Percentiles rank a stretch among this genome's conserved stretches.
Conservation (phyloP, 1,140 invertebrate genomes). For the Drosophila melanogaster region DNA sequence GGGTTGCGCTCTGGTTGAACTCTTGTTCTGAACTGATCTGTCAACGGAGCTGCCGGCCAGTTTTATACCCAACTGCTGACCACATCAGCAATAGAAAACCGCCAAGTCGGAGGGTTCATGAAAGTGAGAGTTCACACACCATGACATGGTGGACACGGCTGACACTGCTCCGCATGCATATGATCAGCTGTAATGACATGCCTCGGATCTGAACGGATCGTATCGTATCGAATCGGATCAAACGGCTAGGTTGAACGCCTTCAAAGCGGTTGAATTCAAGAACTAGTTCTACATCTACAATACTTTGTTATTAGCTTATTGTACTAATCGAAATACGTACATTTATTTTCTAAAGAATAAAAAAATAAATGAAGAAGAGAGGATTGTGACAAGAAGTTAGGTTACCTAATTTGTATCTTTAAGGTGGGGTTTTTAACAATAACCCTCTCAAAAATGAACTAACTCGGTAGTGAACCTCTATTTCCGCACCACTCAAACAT, state of each 20-base stretch:
- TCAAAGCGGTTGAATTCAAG: conserved; percentile 3
- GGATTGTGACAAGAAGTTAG: no score
- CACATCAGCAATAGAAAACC: conserved; percentile 15
- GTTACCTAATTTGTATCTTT: no score
- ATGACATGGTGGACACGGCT: conserved; percentile 23
- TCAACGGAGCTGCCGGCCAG: conserved; percentile 45
- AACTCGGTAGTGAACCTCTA: neutral
- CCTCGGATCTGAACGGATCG: conserved; percentile 24
- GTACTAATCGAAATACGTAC: neutral
- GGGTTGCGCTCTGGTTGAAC: conserved; percentile 67
- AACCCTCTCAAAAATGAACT: neutral
- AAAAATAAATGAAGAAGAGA: no score
- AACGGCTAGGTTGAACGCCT: conserved; percentile 14
- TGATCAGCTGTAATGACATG: conserved; percentile 71
- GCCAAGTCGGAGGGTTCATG: conserved; percentile 62
- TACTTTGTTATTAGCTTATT: neutral
- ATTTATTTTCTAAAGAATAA: no score
- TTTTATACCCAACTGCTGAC: conserved; percentile 62
- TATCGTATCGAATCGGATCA: conserved; percentile 15
- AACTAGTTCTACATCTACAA: conserved; percentile 31
- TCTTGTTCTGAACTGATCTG: conserved; percentile 80
- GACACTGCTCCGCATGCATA: conserved; percentile 58
- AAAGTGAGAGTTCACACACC: conserved; percentile 71
- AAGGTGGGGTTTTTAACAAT: no score
- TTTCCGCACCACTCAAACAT: neutral